Conservation (phyloP, 2,888 invertebrate species). For the Cantharis rustica region DNA sequence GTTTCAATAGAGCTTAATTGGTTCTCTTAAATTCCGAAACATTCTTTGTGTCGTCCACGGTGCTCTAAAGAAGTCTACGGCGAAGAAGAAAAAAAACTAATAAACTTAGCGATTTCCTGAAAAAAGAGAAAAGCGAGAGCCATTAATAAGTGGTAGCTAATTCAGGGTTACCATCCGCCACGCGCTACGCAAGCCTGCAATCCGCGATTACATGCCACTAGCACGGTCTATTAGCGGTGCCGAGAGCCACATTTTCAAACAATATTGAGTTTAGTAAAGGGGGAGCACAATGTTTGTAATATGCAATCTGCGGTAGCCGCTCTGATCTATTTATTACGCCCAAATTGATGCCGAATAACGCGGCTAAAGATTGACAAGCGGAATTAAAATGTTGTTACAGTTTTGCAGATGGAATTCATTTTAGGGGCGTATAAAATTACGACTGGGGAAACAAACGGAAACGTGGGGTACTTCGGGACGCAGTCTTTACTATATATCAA, state of each 20-base stretch:
- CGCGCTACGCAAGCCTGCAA: slow-evolving; percentile 36
- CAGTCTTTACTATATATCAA: background rate
- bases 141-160: slow-evolving; percentile 28
- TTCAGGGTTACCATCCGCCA: slow-evolving; percentile 29
- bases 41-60: background rate
- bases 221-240: slow-evolving; percentile 32
- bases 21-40: background rate
- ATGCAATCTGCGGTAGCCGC: slow-evolving; percentile 32
- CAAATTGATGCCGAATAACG: slow-evolving; percentile 27
- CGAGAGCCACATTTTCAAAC: slow-evolving; percentile 28
- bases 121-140: slow-evolving; percentile 15
- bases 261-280: slow-evolving; percentile 29
- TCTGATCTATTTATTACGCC: slow-evolving; percentile 32
- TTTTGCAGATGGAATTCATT: slow-evolving; percentile 21
- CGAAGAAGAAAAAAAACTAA: slow-evolving; percentile 11
- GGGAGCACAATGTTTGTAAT: slow-evolving; percentile 29
- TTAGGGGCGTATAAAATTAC: slow-evolving; percentile 12
- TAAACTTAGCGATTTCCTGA: slow-evolving; percentile 21
- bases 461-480: background rate
- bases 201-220: slow-evolving; percentile 32
- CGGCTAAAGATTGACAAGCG: slow-evolving; percentile 28
- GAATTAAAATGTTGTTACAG: slow-evolving; percentile 29
- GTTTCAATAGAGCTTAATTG: background rate
- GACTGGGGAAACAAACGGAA: background rate
- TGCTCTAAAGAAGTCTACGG: background rate